A percentile compares a stretch with the other conserved stretches of the same genome.
phyloP scores from a whole-genome alignment of 2,113 vertebrate genomes.

The Odontophorus gujanensis region DNA sequence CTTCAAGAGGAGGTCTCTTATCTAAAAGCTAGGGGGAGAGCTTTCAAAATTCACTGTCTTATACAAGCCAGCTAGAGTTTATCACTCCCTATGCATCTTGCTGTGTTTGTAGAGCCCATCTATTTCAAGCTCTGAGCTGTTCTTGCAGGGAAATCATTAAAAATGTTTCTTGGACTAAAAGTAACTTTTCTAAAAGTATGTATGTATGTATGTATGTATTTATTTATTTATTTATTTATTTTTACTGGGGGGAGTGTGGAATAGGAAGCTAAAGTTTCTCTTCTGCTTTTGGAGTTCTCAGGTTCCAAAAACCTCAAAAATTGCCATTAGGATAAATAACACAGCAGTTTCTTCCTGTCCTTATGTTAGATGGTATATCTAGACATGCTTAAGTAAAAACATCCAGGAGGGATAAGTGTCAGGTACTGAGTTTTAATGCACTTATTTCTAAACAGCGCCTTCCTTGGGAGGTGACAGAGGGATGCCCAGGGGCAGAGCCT shows the following conservation, averaged over 20 bases:
- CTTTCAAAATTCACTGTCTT: slow-evolving; percentile 52
- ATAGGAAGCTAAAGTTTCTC: neutral
- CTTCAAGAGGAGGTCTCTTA: slow-evolving; percentile 13
- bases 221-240: neutral
- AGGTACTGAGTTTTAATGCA: neutral
- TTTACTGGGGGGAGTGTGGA: neutral
- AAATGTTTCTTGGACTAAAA: neutral
- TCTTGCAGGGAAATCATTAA: neutral
- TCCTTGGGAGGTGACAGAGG: neutral
- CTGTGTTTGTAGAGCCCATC: slow-evolving; percentile 1
- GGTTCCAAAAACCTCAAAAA: neutral
- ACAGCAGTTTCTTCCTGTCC: neutral
- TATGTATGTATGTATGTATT: too few species aligned
- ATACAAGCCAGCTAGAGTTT: neutral
- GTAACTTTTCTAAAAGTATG: neutral
- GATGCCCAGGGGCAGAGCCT: neutral
- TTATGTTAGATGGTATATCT: neutral
- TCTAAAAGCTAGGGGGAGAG: slow-evolving; percentile 38
- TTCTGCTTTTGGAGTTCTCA: neutral
- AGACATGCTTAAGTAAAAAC: neutral
- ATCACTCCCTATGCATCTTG: neutral
- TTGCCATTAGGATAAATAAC: neutral
- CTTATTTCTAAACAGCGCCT: neutral
- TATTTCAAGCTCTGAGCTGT: neutral
- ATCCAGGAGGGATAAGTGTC: neutral